Percentiles rank a stretch among this genome's conserved stretches.
phyloP scores from a whole-genome alignment of 2,888 invertebrate species.

The Latrodectus elegans region DNA sequence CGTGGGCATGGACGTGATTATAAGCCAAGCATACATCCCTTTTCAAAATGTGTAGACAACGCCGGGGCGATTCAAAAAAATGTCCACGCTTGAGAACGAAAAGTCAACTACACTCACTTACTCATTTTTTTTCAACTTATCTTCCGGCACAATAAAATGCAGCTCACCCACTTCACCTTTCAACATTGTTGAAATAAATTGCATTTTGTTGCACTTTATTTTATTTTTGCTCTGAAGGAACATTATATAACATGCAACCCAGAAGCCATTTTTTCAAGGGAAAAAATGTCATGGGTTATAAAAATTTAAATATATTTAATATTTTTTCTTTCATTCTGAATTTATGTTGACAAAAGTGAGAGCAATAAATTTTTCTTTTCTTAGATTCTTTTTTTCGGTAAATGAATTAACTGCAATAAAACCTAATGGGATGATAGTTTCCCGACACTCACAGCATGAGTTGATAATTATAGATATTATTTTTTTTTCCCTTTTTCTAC shows the following conservation, averaged over 20 bases:
- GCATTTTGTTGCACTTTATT: slow-evolving; percentile 11
- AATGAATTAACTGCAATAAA: slow-evolving; percentile 34
- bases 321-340: slow-evolving; percentile 4
- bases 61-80: background rate
- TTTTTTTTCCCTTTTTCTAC: background rate
- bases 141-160: slow-evolving; percentile 16
- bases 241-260: slow-evolving; percentile 7
- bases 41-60: slow-evolving; percentile 12
- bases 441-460: background rate
- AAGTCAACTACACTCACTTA: background rate
- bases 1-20: slow-evolving; percentile 33
- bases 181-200: slow-evolving; percentile 47
- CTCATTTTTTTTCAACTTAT: background rate
- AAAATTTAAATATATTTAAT: slow-evolving; percentile 36
- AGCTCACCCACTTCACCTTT: background rate
- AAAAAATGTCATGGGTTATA: slow-evolving; percentile 17
- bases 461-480: background rate
- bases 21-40: slow-evolving; percentile 8
- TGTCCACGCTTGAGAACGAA: background rate
- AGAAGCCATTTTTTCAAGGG: too few relatives aligned
- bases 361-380: background rate
- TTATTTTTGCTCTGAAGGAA: slow-evolving; percentile 12
- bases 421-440: slow-evolving; percentile 31
- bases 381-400: slow-evolving; percentile 3
- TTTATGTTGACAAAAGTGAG: too few relatives aligned